Base-by-base conservation (phyloP, 2,797 vertebrate species). In the Muscicapa striata region DNA sequence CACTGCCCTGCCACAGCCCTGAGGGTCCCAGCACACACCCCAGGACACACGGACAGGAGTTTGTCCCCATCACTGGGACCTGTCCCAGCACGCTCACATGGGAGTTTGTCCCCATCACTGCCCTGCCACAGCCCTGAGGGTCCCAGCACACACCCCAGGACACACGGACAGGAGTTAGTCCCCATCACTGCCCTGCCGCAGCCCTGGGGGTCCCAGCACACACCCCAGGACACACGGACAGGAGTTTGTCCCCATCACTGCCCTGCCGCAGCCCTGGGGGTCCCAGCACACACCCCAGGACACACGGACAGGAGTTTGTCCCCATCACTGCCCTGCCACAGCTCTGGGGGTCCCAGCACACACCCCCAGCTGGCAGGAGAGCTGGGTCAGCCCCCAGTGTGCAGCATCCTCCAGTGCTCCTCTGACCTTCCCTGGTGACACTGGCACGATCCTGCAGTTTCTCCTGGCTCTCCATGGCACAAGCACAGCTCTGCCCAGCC, bases 1-100 rank as follows among this genome's bases (percentile, higher is more conserved):
- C 41, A 18, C 41, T 43, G 41, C 34, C 51, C 49, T 0, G 2
- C 16, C 64, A 1, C 0, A 2, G 59, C 49, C 1, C 0, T 1
- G 20, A 43, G 64, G 66, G 38, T 66, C 70, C 66, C 2, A 0
- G 2, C 1, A 5, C 11, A 58, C 17, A 34, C 34, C 43, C 43
- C 43, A 45, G 41, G 16, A 45, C 45, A 45, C 45, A 21, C 45
- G 5, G 45, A 45, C 11, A 2, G 45, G 45, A 15, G 11, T 20
- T 20, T 45, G 43, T 45, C 19, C 43, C 43, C 43, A 43, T 9
- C 41, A 18, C 41, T 43, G 41, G 40, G 40, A 40, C 40, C 40
- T 40, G 10, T 45, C 43, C 43, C 43, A 45, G 16, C 41, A 45
- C 43, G 20, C 43, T 7, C 41, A 41, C 14, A 13, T 41, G 40